These are phyloP conservation scores for Vanessa cardui DNA, from an alignment of 2,888 invertebrate genomes.

Conservation along the genomic window DNA sequence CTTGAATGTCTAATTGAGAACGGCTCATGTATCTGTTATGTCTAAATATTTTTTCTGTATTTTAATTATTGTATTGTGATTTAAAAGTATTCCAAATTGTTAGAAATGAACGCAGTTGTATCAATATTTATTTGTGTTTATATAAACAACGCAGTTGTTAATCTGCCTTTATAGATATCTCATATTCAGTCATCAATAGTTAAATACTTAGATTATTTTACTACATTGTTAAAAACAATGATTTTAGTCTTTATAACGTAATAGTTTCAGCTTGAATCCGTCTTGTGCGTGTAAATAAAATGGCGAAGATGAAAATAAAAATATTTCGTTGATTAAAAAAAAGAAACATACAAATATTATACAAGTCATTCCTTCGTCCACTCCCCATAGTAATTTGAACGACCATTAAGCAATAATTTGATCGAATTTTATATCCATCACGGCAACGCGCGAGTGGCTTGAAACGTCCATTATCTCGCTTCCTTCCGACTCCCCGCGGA, in stretches of 20 bases:
- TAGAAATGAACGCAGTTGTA: too few species aligned
- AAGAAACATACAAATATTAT: conserved; percentile 39
- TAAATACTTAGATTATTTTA: too few species aligned
- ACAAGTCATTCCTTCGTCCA: conserved; percentile 46
- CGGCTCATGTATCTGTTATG: not conserved
- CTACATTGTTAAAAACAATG: too few species aligned
- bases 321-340: not conserved
- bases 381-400: conserved; percentile 66
- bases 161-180: too few species aligned
- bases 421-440: conserved; percentile 81
- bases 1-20: conserved; percentile 5
- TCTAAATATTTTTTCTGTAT: not conserved
- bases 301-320: not conserved
- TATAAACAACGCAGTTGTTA: too few species aligned
- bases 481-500: conserved; percentile 72
- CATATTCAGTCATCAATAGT: too few species aligned
- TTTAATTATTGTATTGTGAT: too few species aligned
- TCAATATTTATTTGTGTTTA: too few species aligned
- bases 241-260: too few species aligned
- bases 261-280: too few species aligned
- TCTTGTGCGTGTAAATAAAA: too few species aligned
- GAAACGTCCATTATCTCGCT: conserved; percentile 71
- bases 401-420: conserved; percentile 79
- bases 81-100: too few species aligned
- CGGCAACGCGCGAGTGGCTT: conserved; percentile 66